These are phyloP conservation scores for Epinephelus coioides DNA, from an alignment of 2,797 vertebrate genomes.

Conservation along the genomic window DNA sequence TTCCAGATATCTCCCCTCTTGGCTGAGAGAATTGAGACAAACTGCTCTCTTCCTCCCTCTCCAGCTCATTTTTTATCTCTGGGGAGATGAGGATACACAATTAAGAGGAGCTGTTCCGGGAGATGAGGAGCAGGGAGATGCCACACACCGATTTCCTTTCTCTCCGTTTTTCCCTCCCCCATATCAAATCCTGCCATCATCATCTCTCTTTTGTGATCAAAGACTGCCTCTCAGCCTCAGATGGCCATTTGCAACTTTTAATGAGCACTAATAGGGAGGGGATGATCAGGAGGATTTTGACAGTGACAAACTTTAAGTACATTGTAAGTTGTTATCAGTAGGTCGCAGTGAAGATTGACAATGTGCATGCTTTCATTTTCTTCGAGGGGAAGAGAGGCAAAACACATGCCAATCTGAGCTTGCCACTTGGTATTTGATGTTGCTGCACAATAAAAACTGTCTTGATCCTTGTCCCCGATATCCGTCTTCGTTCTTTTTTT, in stretches of 20 bases:
- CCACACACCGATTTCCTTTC: constrained; percentile 77
- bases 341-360: constrained; percentile 69
- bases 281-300: constrained; percentile 83
- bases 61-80: constrained; percentile 83
- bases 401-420: constrained; percentile 70
- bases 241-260: constrained; percentile 83
- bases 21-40: constrained; percentile 84
- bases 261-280: constrained; percentile 79
- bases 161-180: constrained; percentile 66
- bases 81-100: constrained; percentile 84
- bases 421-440: constrained; percentile 74
- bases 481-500: constrained; percentile 75
- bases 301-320: constrained; percentile 79
- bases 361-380: constrained; percentile 74
- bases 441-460: constrained; percentile 73
- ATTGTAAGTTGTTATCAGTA: constrained; percentile 79
- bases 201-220: constrained; percentile 83
- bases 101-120: constrained; percentile 81
- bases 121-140: constrained; percentile 81
- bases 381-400: constrained; percentile 63
- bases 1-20: constrained; percentile 82
- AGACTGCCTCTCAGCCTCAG: constrained; percentile 79
- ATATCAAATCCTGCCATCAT: constrained; percentile 80
- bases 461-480: constrained; percentile 79
- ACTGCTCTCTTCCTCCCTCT: constrained; percentile 84